Evolutionary conservation across 2,888 invertebrate genomes (phyloP), one percentile per base, ranked within the genome.

Genomic region (Spodoptera exigua): DNA sequence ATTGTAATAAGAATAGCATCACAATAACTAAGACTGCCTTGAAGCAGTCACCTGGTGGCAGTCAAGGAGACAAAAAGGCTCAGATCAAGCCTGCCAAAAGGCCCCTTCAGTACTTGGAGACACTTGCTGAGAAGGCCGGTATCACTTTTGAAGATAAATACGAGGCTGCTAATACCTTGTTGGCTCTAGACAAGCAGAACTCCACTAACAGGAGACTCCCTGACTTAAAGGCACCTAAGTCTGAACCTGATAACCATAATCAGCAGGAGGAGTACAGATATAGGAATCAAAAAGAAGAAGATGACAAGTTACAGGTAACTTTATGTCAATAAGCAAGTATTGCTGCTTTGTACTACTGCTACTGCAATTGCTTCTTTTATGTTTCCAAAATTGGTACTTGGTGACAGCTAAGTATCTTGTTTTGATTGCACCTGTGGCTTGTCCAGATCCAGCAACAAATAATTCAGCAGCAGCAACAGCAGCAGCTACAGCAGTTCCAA

Each of bases 101-200:
- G 54, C 94, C 94, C 0, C 78, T 96, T 51, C 96, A 96, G 95
- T 96, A 96, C 80, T 87, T 96, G 67, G 96, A 96, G 84, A 96
- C 96, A 0, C 92, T 96, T 62, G 96, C 96, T 12, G 96, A 96
- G 81, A 96, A 96, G 76, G 96, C 96, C 49, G 96, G 96, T 1
- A 96, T 96, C 12, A 96, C 96, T 14, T 96, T 96, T 80, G 96
- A 96, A 83, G 96, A 96, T 85, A 96, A 96, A 87, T 96, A 96
- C 93, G 96, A 96, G 86, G 96, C 96, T 61, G 96, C 96, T 3
- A 96, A 95, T 75, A 95, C 95, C 57, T 86, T 95, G 79, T 85
- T 95, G 76, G 96, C 96, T 69, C 90, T 96, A 88, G 96, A 96
- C 81, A 96, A 95, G 81, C 95, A 95, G 72, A 95, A 95, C 80